Percentiles rank a stretch among this genome's conserved stretches.
Evolutionary conservation across 2,888 invertebrate genomes (phyloP).

Genomic region (Holacanthella duospinosa): DNA sequence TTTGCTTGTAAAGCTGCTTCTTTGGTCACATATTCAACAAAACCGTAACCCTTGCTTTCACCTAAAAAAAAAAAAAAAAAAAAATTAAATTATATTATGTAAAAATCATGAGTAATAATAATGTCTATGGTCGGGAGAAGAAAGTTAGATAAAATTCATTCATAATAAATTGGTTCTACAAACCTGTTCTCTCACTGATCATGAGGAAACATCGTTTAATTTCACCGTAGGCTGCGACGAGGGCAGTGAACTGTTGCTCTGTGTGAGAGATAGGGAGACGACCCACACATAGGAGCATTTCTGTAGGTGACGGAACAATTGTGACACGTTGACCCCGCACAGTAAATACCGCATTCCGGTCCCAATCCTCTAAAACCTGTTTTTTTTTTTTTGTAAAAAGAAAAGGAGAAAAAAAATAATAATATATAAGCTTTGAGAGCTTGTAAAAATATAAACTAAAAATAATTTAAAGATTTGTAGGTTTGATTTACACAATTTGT

Average conservation of each 20-base stretch:
- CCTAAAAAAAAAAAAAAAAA: slow-evolving; percentile 39
- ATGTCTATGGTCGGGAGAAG: no score
- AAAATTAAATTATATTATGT: background rate
- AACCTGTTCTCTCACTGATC: slow-evolving; percentile 45
- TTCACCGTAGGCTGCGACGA: slow-evolving; percentile 44
- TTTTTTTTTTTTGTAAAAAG: background rate
- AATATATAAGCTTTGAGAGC: background rate
- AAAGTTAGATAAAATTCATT: background rate
- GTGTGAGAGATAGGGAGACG: slow-evolving; percentile 44
- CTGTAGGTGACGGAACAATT: slow-evolving; percentile 43
- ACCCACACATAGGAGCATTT: slow-evolving; percentile 46
- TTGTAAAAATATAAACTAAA: no score
- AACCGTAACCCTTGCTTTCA: slow-evolving; percentile 48
- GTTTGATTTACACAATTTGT: no score
- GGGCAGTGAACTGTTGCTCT: slow-evolving; percentile 44
- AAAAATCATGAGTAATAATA: no score
- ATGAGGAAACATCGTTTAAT: slow-evolving; percentile 46
- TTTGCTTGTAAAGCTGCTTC: slow-evolving; percentile 46
- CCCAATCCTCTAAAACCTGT: slow-evolving; percentile 43
- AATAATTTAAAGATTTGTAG: no score
- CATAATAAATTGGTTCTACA: background rate
- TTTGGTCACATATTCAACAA: slow-evolving; percentile 46
- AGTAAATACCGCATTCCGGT: slow-evolving; percentile 40
- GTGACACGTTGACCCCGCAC: slow-evolving; percentile 42
- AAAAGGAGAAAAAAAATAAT: background rate